Evolutionary conservation across 2,888 invertebrate genomes (phyloP), one percentile per base, ranked within the genome.

Genomic region (Zygothrica quintamaculata): DNA sequence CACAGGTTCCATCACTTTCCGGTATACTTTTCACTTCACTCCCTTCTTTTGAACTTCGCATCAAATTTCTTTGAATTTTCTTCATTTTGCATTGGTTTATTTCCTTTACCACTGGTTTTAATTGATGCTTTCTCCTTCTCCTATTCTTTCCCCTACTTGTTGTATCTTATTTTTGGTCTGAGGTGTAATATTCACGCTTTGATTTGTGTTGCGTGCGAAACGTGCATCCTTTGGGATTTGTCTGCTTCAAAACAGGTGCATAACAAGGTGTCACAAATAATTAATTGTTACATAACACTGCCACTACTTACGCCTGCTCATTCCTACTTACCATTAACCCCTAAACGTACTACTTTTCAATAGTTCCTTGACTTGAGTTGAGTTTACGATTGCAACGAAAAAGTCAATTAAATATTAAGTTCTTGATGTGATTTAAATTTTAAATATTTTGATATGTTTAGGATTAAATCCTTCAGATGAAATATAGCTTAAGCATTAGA

Each of bases 351-450:
- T 8, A 11, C 16, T n/a, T n/a, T n/a, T n/a, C n/a, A n/a, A n/a
- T n/a, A n/a, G n/a, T n/a, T n/a, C 18, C 18, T 37, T 37, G 1
- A 34, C 3, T 7, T 5, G 43, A 55, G 13, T 48, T 40, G 40
- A 37, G 58, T 40, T 50, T 55, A 8, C 25, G 46, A 50, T 40
- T 37, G 65, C 65, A 36, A 36, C 34, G 16, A 18, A 42, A 44
- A 46, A 15, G 43, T 22, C 50, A 48, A 62, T 79, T 59, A 76
- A 77, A 71, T 67, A 79, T 82, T 80, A 65, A 77, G 71, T 36
- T 31, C 53, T 51, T 48, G 36, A 47, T 58, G 57, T 43, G 46
- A 61, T 44, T 62, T 64, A 55, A 68, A 77, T 80, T 80, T 70
- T 62, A 80, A 80, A 70, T 72, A 70, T 71, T 61, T 67, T 67